phyloP scores from a whole-genome alignment of 2,797 vertebrate genomes.

The Oreortyx pictus region DNA sequence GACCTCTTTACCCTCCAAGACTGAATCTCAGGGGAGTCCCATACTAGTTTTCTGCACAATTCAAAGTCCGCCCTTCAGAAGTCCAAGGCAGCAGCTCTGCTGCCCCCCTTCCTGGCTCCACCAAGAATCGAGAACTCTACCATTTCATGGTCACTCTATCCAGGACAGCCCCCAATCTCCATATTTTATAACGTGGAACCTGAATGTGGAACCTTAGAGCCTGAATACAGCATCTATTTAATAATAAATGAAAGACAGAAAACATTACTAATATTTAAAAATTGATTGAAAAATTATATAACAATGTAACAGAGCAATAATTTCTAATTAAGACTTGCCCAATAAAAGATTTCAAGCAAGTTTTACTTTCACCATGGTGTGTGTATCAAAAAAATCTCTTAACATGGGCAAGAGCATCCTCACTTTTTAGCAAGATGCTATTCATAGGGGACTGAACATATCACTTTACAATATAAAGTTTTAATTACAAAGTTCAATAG shows the following conservation, averaged over 20 bases:
- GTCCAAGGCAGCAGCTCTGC: too few relatives aligned
- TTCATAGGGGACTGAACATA: not conserved
- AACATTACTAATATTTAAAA: not conserved
- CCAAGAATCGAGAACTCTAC: too few relatives aligned
- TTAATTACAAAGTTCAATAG: not conserved
- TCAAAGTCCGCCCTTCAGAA: too few relatives aligned
- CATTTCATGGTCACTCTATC: too few relatives aligned
- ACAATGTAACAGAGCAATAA: not conserved
- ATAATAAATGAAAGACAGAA: not conserved
- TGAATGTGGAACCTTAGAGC: not conserved
- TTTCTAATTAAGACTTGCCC: not conserved
- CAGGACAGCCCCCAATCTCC: too few relatives aligned
- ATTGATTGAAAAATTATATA: not conserved
- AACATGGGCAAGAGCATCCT: not conserved
- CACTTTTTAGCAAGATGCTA: not conserved
- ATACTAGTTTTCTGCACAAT: too few relatives aligned
- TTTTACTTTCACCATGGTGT: accelerated
- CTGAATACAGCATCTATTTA: not conserved
- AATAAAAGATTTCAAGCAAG: not conserved
- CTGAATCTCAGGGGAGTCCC: too few relatives aligned
- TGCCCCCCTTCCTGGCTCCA: too few relatives aligned
- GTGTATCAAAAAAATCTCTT: not conserved
- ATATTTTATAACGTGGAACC: too few relatives aligned
- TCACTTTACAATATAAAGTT: not conserved
- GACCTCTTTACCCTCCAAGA: too few relatives aligned